Conservation (phyloP, 1,140 invertebrate species). For the Drosophila busckii region DNA sequence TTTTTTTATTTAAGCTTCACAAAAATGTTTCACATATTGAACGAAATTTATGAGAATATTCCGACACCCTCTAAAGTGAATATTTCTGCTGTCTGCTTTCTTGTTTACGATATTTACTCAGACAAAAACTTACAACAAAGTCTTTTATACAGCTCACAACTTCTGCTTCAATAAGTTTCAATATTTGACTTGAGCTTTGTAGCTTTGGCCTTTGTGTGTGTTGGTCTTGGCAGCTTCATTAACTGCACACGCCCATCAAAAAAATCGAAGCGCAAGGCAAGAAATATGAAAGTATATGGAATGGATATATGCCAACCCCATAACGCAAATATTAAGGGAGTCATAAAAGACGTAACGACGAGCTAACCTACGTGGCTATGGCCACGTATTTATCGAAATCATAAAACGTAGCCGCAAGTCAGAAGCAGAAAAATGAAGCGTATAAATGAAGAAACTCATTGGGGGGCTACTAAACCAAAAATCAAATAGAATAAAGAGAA, state of each 20-base stretch:
- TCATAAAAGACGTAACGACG: slow-evolving; percentile 42
- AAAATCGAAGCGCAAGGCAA: not conserved
- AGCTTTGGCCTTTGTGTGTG: slow-evolving; percentile 15
- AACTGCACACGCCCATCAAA: slow-evolving; percentile 26
- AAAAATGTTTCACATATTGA: too few species aligned
- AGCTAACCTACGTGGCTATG: slow-evolving; percentile 12
- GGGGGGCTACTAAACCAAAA: slow-evolving; percentile 6
- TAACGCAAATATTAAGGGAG: slow-evolving; percentile 38
- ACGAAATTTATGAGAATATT: too few species aligned
- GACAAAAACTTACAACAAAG: too few species aligned
- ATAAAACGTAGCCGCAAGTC: slow-evolving; percentile 10
- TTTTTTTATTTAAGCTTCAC: too few species aligned
- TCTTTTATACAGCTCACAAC: not conserved
- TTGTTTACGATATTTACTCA: too few species aligned
- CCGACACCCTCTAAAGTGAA: too few species aligned
- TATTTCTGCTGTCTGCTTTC: too few species aligned
- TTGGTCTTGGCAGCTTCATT: slow-evolving; percentile 41
- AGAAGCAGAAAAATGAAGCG: slow-evolving; percentile 4
- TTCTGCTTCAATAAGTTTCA: slow-evolving; percentile 41
- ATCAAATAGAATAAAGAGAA: slow-evolving; percentile 5
- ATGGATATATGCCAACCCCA: slow-evolving; percentile 18
- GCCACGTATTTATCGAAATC: slow-evolving; percentile 46
- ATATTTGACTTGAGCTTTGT: slow-evolving; percentile 38
- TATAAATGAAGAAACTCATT: slow-evolving; percentile 60
- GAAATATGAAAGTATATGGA: not conserved